Evolutionary conservation across 2,888 invertebrate species (phyloP), one percentile per base, ranked within the genome.

Genomic region (Zootermopsis nevadensis): DNA sequence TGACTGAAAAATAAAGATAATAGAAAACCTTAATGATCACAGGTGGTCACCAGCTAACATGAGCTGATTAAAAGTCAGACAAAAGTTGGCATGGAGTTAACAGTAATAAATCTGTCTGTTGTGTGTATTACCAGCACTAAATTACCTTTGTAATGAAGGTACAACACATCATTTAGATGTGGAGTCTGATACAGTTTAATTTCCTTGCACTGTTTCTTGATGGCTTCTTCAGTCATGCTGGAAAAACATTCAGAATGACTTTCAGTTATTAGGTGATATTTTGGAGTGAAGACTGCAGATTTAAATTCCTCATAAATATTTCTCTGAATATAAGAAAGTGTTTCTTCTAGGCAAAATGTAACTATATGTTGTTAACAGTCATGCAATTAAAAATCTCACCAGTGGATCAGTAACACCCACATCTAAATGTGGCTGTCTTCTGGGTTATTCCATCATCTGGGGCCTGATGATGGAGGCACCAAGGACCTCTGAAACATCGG

Each of bases 81-180:
- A 7, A 4, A 31, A 80, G 19, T 15, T 69, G 69, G 27, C 6
- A 38, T n/a, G 42, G 77, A 24, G 24, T 42, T 82, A 3, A 7
- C 27, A 48, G 30, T 22, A 12, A 24, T 33, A 69, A 74, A 30
- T 10, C 60, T 27, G 2, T 60, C 7, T 27, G 10, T 27, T 8
- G 12, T 31, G 12, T 33, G 22, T 30, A 22, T 6, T n/a, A 69
- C 6, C 22, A 69, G 33, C 8, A 19, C 19, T 8, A 33, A 22
- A 69, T 85, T 89, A 95, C 97, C 96, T 94, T 98, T 94, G 91
- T 93, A 98, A 91, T 99, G 98, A 67, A 99, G 91, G 89, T 99
- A 99, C 0, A 99, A 91, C 22, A 98, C 97, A 89, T 98, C 98
- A 89, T 99, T 99, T 19, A 99, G 90, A 86, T 94, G 90, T 0